Evolutionary conservation across 1,140 invertebrate species (phyloP), one percentile per base, ranked within the genome.

Genomic region (Pseudomyrmex cubaensis): DNA sequence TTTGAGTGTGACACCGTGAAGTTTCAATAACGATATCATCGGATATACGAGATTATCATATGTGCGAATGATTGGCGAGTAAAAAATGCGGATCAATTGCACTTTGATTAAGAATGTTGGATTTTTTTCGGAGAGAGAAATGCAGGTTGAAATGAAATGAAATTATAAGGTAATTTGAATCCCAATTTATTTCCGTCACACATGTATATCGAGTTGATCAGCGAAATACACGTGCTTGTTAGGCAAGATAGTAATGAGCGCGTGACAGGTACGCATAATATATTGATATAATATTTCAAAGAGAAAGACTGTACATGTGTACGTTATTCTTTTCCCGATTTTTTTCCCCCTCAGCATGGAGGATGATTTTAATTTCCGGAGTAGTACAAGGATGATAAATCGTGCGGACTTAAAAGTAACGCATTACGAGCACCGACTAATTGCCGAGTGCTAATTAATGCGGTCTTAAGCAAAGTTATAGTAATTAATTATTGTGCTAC

Each of bases 381-480:
- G 17, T 44, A 22, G 56, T 35, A n/a, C 15, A 56, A 74, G 76
- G 56, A 69, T 77, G 67, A 87, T 87, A 84, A 87, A 87, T 87
- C 59, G 57, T 8, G 2, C 25, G 25, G 70, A 72, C 46, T 72
- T 82, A 83, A 85, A 20, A 83, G 22, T 44, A 78, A 83, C 62
- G 66, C 74, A 76, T 86, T 86, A 87, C 59, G 12, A 46, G 54
- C 73, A 46, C 54, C 54, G 73, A 56, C 67, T 87, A 87, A 84
- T 84, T 84, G 85, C 50, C 78, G 77, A 87, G 67, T 78, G 77
- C 73, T 82, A 78, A 87, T 86, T 85, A 87, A 84, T 74, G 44
- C 69, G 74, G 46, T 59, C 56, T 78, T 84, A 84, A 84, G 83
- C 61, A 77, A 86, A 87, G 66, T 64, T 63, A 10, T 54, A 82